phyloP scores from a whole-genome alignment of 1,140 invertebrate genomes.

The Drosophila dunni region DNA sequence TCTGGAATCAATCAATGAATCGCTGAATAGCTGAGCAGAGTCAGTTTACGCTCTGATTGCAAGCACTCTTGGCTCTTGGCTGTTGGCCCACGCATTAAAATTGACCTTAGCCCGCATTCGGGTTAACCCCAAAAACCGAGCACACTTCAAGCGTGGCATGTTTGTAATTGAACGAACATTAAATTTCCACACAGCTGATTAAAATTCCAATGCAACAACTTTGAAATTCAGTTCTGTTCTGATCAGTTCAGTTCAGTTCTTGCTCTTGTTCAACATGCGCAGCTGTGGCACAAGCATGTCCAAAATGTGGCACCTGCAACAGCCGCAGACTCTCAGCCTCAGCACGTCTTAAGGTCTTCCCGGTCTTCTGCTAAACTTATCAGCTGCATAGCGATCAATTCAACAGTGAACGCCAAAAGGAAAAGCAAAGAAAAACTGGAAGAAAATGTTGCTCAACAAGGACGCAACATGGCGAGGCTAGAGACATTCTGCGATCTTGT shows the following conservation, averaged over 20 bases:
- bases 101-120: constrained; percentile 44
- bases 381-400: constrained; percentile 71
- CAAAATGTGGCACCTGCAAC: constrained; percentile 75
- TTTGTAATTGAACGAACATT: constrained; percentile 66
- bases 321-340: background rate
- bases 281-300: constrained; percentile 59
- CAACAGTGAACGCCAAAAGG: constrained; percentile 49
- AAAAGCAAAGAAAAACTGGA: constrained; percentile 30
- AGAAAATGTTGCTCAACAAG: constrained; percentile 76
- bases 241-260: constrained; percentile 2
- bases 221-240: too few species aligned
- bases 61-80: background rate
- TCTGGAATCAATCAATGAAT: constrained; percentile 70
- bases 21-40: constrained; percentile 11
- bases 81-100: constrained; percentile 52
- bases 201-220: constrained; percentile 65
- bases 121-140: constrained; percentile 32
- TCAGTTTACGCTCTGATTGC: constrained; percentile 8
- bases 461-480: constrained; percentile 70
- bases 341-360: constrained; percentile 49
- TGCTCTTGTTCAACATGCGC: constrained; percentile 44
- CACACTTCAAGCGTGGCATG: constrained; percentile 71
- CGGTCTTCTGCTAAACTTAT: constrained; percentile 51
- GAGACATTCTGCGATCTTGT: constrained; percentile 60
- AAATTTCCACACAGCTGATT: constrained; percentile 65